A percentile compares a stretch with the other conserved stretches of the same genome.
These are phyloP conservation scores for Choreutis nemorana DNA, from an alignment of 2,888 invertebrate genomes.

Conservation along the genomic window DNA sequence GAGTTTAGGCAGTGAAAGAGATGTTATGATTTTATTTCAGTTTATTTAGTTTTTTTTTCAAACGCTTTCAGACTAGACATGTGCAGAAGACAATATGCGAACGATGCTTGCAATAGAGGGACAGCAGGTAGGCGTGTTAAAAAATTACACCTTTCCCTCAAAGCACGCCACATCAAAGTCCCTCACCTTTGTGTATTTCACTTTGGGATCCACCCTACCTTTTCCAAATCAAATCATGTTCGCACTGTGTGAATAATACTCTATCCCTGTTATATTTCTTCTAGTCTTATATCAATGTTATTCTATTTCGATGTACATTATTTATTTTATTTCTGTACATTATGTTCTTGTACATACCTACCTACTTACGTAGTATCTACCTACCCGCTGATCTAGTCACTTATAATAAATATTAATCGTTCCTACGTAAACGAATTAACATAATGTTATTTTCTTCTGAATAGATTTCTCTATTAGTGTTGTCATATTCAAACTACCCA, in stretches of 20 bases:
- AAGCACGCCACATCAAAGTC: constrained; percentile 56
- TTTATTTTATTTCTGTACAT: too few relatives aligned
- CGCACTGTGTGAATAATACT: constrained; percentile 63
- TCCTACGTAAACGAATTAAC: too few relatives aligned
- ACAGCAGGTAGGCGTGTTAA: constrained; percentile 88
- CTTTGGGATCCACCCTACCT: constrained; percentile 25
- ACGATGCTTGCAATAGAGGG: constrained; percentile 97
- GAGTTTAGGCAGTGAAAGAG: too few relatives aligned
- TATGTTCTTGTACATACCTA: too few relatives aligned
- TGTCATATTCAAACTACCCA: too few relatives aligned
- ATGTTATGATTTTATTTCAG: constrained; percentile 20
- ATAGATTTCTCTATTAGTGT: too few relatives aligned
- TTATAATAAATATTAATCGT: too few relatives aligned
- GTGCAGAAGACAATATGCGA: constrained; percentile 95
- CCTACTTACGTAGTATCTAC: too few relatives aligned
- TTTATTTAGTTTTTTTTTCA: constrained; percentile 61
- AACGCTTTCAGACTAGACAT: constrained; percentile 94
- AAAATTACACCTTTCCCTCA: constrained; percentile 29
- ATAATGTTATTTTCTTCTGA: too few relatives aligned
- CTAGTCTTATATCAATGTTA: neutral
- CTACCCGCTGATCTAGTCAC: too few relatives aligned
- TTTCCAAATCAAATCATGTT: constrained; percentile 33
- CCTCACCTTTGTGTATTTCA: constrained; percentile 25
- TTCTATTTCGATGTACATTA: neutral
- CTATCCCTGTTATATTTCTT: constrained; percentile 41